These are phyloP conservation scores for Dendrolimus pini DNA, from an alignment of 2,888 invertebrate genomes.

Conservation along the genomic window DNA sequence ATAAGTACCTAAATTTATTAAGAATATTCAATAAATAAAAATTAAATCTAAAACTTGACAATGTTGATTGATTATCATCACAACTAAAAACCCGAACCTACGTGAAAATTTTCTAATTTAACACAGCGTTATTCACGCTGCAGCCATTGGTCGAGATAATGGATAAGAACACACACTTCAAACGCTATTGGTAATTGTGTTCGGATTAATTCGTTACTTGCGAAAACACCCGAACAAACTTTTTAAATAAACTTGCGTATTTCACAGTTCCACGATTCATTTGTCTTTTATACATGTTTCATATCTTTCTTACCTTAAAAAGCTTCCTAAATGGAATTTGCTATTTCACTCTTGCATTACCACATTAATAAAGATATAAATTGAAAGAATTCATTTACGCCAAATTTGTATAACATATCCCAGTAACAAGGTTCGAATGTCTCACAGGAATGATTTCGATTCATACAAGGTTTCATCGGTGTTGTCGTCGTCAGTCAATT, in stretches of 20 bases:
- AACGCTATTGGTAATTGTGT: neutral
- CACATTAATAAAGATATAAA: no score
- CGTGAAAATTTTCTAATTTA: neutral
- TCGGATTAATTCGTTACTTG: neutral
- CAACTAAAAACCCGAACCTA: neutral
- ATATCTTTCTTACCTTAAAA: no score
- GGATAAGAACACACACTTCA: neutral
- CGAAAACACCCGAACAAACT: neutral
- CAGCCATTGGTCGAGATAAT: neutral
- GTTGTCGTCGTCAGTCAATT: no score
- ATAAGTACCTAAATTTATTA: neutral
- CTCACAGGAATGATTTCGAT: no score
- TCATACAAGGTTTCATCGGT: no score
- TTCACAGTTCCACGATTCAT: no score
- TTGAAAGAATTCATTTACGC: no score
- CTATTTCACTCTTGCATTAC: no score
- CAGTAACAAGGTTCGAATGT: no score
- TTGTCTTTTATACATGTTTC: no score
- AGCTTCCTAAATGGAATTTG: no score
- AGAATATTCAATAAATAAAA: neutral
- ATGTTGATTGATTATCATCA: neutral
- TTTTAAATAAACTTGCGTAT: neutral
- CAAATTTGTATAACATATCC: no score
- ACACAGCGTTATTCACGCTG: neutral
- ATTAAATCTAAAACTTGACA: constrained; percentile 2